Evolutionary conservation across 1,140 invertebrate species (phyloP).

Genomic region (Macrotrachela quadricornifera): DNA sequence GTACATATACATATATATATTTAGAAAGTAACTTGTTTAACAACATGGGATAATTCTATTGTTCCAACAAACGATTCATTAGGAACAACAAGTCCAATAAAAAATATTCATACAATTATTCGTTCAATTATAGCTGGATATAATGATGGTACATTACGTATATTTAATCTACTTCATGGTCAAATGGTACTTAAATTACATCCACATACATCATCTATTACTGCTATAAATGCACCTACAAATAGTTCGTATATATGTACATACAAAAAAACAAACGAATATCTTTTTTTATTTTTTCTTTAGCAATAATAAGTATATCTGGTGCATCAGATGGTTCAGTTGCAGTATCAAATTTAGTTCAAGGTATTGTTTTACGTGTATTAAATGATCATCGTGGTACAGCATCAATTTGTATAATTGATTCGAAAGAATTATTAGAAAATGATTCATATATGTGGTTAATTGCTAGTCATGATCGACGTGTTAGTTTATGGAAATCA

Average conservation of each 20-base stretch:
- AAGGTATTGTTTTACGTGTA: conserved; percentile 25
- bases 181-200: conserved; percentile 28
- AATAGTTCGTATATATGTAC: not conserved
- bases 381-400: conserved; percentile 26
- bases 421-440: conserved; percentile 11
- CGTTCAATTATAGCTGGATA: conserved; percentile 22
- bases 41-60: no score
- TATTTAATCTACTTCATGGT: conserved; percentile 25
- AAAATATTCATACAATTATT: no score
- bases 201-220: conserved; percentile 22
- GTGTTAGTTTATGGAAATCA: conserved; percentile 24
- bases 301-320: conserved; percentile 21
- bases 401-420: conserved; percentile 23
- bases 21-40: no score
- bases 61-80: no score
- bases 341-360: conserved; percentile 23
- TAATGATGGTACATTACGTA: conserved; percentile 24
- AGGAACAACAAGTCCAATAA: no score
- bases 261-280: not conserved
- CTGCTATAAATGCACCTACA: conserved; percentile 18
- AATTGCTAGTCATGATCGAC: conserved; percentile 21
- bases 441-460: conserved; percentile 16
- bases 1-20: no score
- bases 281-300: conserved; percentile 13
- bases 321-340: conserved; percentile 25